Percentiles rank a stretch among this genome's conserved stretches.
phyloP scores from a whole-genome alignment of 1,140 invertebrate genomes.

The Cyclina sinensis region DNA sequence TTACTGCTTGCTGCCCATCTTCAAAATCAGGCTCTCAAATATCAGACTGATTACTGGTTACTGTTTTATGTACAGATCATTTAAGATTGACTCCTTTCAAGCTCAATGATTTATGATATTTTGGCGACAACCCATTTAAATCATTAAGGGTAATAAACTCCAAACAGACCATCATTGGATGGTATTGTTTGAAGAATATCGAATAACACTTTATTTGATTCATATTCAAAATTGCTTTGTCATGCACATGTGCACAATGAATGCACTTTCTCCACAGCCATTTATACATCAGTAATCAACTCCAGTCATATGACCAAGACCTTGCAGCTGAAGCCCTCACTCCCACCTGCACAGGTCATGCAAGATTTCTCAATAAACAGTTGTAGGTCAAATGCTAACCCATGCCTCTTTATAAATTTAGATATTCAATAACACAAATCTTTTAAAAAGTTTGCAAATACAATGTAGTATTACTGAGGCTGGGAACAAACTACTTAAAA shows the following conservation, averaged over 20 bases:
- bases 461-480: neutral
- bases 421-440: conserved; percentile 29
- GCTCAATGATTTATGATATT: conserved; percentile 30
- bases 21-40: neutral
- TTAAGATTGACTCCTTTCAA: conserved; percentile 36
- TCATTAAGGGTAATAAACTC: conserved; percentile 30
- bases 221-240: conserved; percentile 35
- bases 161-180: conserved; percentile 30
- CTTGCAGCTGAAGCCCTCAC: conserved; percentile 31
- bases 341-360: conserved; percentile 45
- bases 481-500: neutral
- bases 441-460: conserved; percentile 35
- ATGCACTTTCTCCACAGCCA: conserved; percentile 27
- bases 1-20: neutral
- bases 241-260: conserved; percentile 45
- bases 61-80: conserved; percentile 37
- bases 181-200: conserved; percentile 26
- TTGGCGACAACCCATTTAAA: conserved; percentile 23
- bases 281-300: conserved; percentile 29
- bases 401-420: conserved; percentile 5
- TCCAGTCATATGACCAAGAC: neutral
- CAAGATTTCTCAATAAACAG: neutral
- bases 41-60: neutral
- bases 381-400: conserved; percentile 36
- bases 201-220: conserved; percentile 24